Evolutionary conservation across 2,113 vertebrate genomes (phyloP).

Genomic region (Antechinus stuartii): DNA sequence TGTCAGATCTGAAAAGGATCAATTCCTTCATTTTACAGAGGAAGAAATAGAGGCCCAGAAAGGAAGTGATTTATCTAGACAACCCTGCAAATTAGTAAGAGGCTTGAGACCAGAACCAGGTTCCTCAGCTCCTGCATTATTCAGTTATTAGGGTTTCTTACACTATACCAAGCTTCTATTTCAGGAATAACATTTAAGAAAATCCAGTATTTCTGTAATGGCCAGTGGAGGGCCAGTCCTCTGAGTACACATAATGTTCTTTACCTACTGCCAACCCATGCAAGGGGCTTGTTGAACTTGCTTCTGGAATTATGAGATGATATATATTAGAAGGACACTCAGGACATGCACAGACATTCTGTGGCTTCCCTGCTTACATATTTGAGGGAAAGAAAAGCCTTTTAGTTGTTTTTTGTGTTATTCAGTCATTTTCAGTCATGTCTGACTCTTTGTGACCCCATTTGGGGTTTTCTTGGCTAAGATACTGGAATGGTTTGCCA

Average conservation of each 20-base stretch:
- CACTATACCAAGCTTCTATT: neutral
- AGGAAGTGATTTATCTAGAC: neutral
- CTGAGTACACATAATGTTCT: neutral
- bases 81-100: neutral
- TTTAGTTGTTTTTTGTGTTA: neutral
- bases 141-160: neutral
- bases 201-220: neutral
- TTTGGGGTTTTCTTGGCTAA: neutral
- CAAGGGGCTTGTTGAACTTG: neutral
- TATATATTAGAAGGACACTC: neutral
- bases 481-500: neutral
- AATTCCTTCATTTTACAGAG: neutral
- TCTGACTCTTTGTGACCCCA: neutral
- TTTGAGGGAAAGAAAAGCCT: neutral
- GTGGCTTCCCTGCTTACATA: neutral
- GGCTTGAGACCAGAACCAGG: neutral
- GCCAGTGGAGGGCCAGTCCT: neutral
- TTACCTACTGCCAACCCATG: neutral
- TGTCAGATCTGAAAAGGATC: neutral
- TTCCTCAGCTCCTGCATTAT: neutral
- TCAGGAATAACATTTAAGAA: neutral
- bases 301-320: neutral
- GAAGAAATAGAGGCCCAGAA: neutral
- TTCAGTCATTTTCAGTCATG: neutral
- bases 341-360: neutral